Percentiles rank a stretch among this genome's conserved stretches.
Conservation (phyloP, 2,113 vertebrate genomes). For the Mesitornis unicolor region DNA sequence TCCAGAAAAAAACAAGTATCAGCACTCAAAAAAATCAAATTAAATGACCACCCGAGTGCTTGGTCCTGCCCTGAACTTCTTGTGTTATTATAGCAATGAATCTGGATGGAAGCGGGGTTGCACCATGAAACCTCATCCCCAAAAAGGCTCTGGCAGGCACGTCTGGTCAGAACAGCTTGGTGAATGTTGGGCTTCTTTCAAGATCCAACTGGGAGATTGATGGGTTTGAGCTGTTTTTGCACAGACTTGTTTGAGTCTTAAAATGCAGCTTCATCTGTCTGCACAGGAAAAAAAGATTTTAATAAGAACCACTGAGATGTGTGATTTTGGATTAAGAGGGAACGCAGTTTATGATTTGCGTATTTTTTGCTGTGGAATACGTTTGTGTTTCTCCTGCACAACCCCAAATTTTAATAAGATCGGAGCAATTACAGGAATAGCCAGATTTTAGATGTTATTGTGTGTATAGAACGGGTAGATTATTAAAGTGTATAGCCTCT, state of each 20-base stretch:
- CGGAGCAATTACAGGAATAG: neutral
- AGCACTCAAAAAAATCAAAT: neutral
- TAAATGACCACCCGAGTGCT: neutral
- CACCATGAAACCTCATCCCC: neutral
- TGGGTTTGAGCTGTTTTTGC: neutral
- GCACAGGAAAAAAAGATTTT: neutral
- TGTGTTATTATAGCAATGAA: constrained; percentile 12
- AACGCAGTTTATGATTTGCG: neutral
- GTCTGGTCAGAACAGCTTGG: constrained; percentile 14
- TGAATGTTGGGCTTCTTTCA: constrained; percentile 26
- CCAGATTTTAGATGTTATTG: neutral
- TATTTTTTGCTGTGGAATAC: neutral
- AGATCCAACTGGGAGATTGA: constrained; percentile 17
- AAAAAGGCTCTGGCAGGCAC: constrained; percentile 5
- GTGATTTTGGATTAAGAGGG: neutral
- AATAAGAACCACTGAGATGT: neutral
- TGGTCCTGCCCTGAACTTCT: neutral
- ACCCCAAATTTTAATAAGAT: neutral
- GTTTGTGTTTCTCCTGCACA: neutral
- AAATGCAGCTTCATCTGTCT: constrained; percentile 21
- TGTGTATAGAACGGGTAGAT: neutral
- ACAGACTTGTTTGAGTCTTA: constrained; percentile 20
- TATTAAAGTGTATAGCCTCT: neutral
- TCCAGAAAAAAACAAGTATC: neutral
- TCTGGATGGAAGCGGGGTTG: neutral